phyloP scores from a whole-genome alignment of 1,140 invertebrate genomes.

The Apis florea region DNA sequence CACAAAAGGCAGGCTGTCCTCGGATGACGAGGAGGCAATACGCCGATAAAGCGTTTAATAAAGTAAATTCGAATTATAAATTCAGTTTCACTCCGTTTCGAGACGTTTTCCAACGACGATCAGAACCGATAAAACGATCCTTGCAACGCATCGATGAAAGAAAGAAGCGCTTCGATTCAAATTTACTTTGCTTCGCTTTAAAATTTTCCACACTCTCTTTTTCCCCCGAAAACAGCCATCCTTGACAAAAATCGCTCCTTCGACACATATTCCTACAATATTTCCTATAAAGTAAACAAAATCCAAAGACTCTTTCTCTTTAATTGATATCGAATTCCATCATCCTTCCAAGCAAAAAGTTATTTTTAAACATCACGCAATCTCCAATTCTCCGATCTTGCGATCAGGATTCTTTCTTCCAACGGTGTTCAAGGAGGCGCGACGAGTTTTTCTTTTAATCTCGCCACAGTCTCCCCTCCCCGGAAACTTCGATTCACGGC shows the following conservation, averaged over 20 bases:
- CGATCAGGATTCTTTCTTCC: conserved; percentile 7
- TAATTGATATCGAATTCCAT: too few species aligned
- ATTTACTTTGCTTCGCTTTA: too few species aligned
- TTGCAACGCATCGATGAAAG: neutral
- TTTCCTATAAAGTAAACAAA: too few species aligned
- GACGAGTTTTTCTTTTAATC: neutral
- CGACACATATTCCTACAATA: too few species aligned
- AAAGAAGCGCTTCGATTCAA: neutral
- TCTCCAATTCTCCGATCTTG: neutral
- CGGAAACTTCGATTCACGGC: neutral
- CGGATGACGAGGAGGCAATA: neutral
- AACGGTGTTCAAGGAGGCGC: too few species aligned
- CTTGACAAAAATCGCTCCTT: too few species aligned
- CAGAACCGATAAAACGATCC: neutral
- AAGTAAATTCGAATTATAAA: conserved; percentile 32
- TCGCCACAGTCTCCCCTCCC: neutral
- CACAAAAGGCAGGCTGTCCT: conserved; percentile 28
- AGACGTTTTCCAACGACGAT: conserved; percentile 32
- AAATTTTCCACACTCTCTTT: too few species aligned
- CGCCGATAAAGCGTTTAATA: conserved; percentile 29
- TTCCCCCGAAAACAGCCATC: too few species aligned
- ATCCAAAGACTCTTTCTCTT: too few species aligned
- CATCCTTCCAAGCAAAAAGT: too few species aligned
- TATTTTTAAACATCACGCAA: too few species aligned
- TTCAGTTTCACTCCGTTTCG: neutral